A percentile compares a stretch with the other conserved stretches of the same genome.
Conservation (phyloP, 2,888 invertebrate genomes). For the Ypsolopha sequella region DNA sequence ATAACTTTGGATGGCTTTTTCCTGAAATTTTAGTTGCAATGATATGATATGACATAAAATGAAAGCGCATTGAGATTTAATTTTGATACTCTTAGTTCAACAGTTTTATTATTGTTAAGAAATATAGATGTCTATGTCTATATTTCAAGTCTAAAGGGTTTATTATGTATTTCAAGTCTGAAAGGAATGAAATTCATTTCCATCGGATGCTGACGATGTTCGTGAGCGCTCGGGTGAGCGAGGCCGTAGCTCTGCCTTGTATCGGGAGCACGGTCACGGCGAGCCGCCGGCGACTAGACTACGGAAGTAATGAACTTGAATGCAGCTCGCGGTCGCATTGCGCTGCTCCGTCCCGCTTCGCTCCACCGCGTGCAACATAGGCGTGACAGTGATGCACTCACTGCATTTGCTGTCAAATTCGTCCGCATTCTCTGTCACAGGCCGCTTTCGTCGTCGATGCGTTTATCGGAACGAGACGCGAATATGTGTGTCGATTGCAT, state of each 20-base stretch:
- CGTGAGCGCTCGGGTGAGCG: neutral
- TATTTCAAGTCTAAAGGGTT: too few relatives aligned
- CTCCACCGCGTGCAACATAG: constrained; percentile 40
- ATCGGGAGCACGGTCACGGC: constrained; percentile 41
- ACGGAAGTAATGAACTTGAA: constrained; percentile 73
- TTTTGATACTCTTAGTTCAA: too few relatives aligned
- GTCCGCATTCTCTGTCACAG: constrained; percentile 67
- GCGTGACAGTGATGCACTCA: constrained; percentile 62
- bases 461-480: constrained; percentile 71
- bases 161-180: too few relatives aligned
- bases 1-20: too few relatives aligned
- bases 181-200: too few relatives aligned
- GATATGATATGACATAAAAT: too few relatives aligned
- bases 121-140: too few relatives aligned
- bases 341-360: constrained; percentile 51
- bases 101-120: too few relatives aligned
- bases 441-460: constrained; percentile 69
- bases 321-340: constrained; percentile 53
- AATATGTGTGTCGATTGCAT: constrained; percentile 69
- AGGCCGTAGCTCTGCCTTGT: neutral
- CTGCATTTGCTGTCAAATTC: constrained; percentile 66
- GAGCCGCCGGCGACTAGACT: constrained; percentile 40
- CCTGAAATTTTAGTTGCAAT: too few relatives aligned
- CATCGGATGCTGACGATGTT: too few relatives aligned
- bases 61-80: too few relatives aligned